Evolutionary conservation across 2,888 invertebrate species (phyloP).

Genomic region (Allolobophora icterica): DNA sequence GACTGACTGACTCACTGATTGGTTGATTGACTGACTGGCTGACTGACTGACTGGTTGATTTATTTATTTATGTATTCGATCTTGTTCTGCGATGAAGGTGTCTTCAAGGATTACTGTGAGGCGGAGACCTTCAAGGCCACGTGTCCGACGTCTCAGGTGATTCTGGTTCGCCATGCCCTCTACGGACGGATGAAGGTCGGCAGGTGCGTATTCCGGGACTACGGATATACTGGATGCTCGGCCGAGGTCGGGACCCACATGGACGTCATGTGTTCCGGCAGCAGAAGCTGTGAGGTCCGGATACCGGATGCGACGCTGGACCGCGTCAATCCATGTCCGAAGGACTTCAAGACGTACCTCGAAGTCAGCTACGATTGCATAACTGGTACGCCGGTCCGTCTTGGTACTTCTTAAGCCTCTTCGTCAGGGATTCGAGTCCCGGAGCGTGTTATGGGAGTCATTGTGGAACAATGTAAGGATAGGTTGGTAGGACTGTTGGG

Average conservation of each 20-base stretch:
- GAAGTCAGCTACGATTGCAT: constrained; percentile 44
- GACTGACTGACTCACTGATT: too few relatives aligned
- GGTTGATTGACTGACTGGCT: not conserved
- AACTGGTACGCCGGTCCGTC: constrained; percentile 35
- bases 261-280: constrained; percentile 46
- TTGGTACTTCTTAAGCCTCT: too few relatives aligned
- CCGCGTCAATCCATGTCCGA: constrained; percentile 42
- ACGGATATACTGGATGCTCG: constrained; percentile 44
- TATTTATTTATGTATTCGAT: not conserved
- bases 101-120: constrained; percentile 43
- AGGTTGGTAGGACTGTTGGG: too few relatives aligned
- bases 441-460: too few relatives aligned
- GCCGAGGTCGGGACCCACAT: constrained; percentile 44
- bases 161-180: constrained; percentile 40
- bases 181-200: constrained; percentile 46
- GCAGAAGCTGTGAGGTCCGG: constrained; percentile 40
- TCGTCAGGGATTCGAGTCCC: too few relatives aligned
- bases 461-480: too few relatives aligned
- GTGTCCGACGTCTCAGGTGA: constrained; percentile 41
- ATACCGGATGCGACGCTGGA: constrained; percentile 45
- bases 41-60: not conserved
- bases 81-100: not conserved
- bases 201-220: constrained; percentile 43
- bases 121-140: constrained; percentile 44
- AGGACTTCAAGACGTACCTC: constrained; percentile 46